Evolutionary conservation across 1,140 invertebrate species (phyloP), one percentile per base, ranked within the genome.

Genomic region (Conus betulinus): DNA sequence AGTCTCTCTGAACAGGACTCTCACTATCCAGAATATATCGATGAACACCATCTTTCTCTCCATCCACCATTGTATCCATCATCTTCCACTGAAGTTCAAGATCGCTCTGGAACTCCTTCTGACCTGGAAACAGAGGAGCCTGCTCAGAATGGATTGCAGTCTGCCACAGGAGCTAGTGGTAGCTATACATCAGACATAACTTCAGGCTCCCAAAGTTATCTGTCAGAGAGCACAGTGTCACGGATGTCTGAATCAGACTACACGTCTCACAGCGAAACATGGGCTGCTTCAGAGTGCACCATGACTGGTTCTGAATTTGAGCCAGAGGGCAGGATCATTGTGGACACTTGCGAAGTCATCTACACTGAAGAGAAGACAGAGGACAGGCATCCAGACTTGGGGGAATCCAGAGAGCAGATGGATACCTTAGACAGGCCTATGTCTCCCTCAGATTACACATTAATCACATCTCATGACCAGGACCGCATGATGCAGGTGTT

Each of bases 311-410:
- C 89, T 11, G 89, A 90, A 53, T 87, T 87, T 85, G 89, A 87
- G 71, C 82, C 90, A 17, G 93, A 92, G 87, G 93, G 93, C 67
- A 92, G 92, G 88, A 91, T 94, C 13, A 90, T 88, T 27, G 90
- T 92, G 82, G 93, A 94, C 82, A 93, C 91, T 23, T 92, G 93
- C 4, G 92, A 94, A 63, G 93, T 93, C 74, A 94, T 94, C 57
- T 94, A 93, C 88, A 93, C 93, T 87, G 94, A 94, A 88, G 92
- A 94, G 87, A 87, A 84, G 53, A 92, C 93, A 60, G 88, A 92
- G 87, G 87, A 90, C 39, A 88, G 39, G 11, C 67, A 83, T n/a
- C 27, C 67, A 27, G 71, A 78, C 17, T 74, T 55, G 20, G 74
- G 84, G 82, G 63, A 71, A 51, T 13, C 53, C 39, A 39, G 39